Base-by-base conservation (phyloP, 2,113 vertebrate genomes). In the Cryptotis parvus region DNA sequence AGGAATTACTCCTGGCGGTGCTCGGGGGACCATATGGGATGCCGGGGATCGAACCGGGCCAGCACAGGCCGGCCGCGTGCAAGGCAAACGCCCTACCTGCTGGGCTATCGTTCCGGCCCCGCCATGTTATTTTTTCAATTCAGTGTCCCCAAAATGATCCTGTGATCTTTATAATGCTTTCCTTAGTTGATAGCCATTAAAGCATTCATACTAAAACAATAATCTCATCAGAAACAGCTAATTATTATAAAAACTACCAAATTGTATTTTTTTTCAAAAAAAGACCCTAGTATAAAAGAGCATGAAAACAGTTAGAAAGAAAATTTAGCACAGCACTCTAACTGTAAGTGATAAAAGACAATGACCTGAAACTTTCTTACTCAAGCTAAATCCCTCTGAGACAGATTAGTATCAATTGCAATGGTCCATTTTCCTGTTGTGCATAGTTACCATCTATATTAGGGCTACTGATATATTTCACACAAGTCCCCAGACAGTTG, bases 391-490 rank as follows among this genome's bases (percentile, higher is more conserved):
- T 52, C 87, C 73, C 78, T 72, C 26, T 35, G 15, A 37, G 74
- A 84, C 26, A 33, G 33, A 58, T 81, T 55, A 84, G 41, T n/a
- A 52, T 74, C 63, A 15, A 2, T 43, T 61, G 9, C 18, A 80
- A 33, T 22, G 35, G 41, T 22, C 0, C 33, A 16, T 76, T 45
- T 66, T 69, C 43, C 35, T 78, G 41, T 2, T 66, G 24, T 84
- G 63, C n/a, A n/a, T 18, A 22, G n/a, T 83, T n/a, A 6, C n/a
- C n/a, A 15, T 83, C 35, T 61, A 87, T 43, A 79, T 43, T 61
- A 78, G 94, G 91, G 63, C 24, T 29, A 78, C 70, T 65, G 37
- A 72, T 73, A 55, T 1, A 10, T 95, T 95, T 94, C 35, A 6
- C 24, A 84, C 0, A 77, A 35, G 24, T 76, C 82, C 0, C 22